Conservation (phyloP, 2,113 vertebrate genomes). For the Muntiacus muntjak region DNA sequence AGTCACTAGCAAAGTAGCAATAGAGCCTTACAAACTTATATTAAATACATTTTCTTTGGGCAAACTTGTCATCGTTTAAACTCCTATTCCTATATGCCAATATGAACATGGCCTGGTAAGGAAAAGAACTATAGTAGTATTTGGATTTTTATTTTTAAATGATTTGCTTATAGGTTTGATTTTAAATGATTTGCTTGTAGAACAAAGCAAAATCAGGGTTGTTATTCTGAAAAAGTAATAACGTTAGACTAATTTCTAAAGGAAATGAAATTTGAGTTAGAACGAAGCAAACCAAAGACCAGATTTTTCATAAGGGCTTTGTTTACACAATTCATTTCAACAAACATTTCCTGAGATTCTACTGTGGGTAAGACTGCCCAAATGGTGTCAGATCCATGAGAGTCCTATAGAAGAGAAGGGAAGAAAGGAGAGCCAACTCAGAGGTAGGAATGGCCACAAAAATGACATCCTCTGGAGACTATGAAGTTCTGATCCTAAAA, state of each 20-base stretch:
- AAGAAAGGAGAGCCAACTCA: background rate
- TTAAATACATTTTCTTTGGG: background rate
- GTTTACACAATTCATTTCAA: background rate
- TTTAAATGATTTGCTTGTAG: background rate
- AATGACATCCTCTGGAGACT: background rate
- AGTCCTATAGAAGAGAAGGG: background rate
- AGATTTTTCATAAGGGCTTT: background rate
- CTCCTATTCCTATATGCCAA: background rate
- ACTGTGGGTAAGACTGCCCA: background rate
- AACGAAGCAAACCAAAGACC: background rate
- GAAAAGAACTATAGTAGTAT: background rate
- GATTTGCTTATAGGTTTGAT: background rate
- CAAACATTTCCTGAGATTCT: background rate
- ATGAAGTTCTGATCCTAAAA: background rate
- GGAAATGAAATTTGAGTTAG: background rate
- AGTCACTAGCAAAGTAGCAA: background rate
- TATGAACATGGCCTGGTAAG: background rate
- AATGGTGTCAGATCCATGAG: background rate
- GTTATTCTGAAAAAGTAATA: constrained; percentile 19
- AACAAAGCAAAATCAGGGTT: background rate
- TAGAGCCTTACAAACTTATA: background rate
- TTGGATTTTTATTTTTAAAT: background rate
- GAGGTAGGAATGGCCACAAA: background rate
- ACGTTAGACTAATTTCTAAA: background rate
- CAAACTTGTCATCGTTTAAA: background rate